Evolutionary conservation across 53 echinoderm and acorn worm genomes (phyloP).

Genomic region (Crossaster papposus): DNA sequence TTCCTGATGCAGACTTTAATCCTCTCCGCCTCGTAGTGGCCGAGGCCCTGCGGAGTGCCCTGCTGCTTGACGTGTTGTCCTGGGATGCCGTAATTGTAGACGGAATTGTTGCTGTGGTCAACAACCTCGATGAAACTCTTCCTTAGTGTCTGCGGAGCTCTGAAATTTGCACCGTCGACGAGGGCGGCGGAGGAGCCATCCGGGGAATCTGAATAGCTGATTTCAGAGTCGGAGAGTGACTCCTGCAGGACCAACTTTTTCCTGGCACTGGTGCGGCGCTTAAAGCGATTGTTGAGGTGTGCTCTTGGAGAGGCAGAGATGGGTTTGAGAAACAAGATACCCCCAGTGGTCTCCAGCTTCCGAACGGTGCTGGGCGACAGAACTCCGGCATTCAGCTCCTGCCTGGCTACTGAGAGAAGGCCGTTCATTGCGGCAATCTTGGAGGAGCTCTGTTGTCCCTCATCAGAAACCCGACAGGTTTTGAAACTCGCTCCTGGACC

Average conservation of each 20-base stretch:
- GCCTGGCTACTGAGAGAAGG: conserved; percentile 18
- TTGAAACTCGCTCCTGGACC: not conserved
- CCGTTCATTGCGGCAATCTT: not conserved
- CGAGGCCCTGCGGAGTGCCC: not conserved
- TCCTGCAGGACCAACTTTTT: conserved; percentile 33
- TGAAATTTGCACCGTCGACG: conserved; percentile 1
- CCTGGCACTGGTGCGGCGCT: not conserved
- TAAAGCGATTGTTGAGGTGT: conserved; percentile 7
- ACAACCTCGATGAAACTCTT: conserved; percentile 59
- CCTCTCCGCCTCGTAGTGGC: conserved; percentile 42
- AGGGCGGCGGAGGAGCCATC: conserved; percentile 4
- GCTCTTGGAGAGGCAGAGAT: conserved; percentile 31
- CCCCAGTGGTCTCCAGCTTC: conserved; percentile 60
- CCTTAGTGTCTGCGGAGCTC: conserved; percentile 46
- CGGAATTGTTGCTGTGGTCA: conserved; percentile 56
- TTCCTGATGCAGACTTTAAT: conserved; percentile 91
- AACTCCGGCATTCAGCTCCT: conserved; percentile 22
- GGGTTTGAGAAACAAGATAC: conserved; percentile 57
- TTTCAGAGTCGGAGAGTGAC: conserved; percentile 68
- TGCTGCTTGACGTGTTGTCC: not conserved
- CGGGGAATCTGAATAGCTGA: conserved; percentile 17
- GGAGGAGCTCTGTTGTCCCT: not conserved
- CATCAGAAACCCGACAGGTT: not conserved
- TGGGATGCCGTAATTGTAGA: conserved; percentile 91
- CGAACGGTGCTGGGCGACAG: conserved; percentile 38